phyloP scores from a whole-genome alignment of 2,113 vertebrate species.

The Ammospiza caudacuta region DNA sequence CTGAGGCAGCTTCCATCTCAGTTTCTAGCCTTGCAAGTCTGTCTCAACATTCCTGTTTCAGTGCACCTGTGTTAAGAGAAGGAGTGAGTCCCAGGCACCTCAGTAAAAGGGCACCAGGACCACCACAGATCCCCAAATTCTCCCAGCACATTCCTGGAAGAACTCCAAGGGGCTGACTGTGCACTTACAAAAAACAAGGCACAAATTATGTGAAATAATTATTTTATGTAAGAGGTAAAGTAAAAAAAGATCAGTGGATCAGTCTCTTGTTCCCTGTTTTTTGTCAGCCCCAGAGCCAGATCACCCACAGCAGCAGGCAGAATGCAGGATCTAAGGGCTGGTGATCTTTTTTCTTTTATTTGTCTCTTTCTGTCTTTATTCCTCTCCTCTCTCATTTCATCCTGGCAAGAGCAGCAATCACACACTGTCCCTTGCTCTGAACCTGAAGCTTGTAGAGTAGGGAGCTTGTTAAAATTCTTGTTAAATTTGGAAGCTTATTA shows the following conservation, averaged over 20 bases:
- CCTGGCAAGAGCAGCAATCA: not conserved
- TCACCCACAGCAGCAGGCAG: not conserved
- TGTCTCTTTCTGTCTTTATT: not conserved
- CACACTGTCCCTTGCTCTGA: not conserved
- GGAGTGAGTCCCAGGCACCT: not conserved
- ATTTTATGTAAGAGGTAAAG: not conserved
- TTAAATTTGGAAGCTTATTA: not conserved
- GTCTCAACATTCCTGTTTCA: accelerated
- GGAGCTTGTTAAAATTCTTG: not conserved
- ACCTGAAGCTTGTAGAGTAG: not conserved
- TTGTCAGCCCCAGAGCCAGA: not conserved
- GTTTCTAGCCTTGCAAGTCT: not conserved
- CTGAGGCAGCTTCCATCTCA: not conserved
- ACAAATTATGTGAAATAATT: not conserved
- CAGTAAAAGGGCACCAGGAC: not conserved
- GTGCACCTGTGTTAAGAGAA: not conserved
- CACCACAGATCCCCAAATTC: accelerated
- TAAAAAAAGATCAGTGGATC: not conserved
- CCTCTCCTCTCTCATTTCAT: not conserved
- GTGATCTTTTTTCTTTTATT: not conserved
- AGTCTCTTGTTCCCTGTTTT: not conserved
- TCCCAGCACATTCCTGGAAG: not conserved
- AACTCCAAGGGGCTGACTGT: not conserved
- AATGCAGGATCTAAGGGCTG: not conserved
- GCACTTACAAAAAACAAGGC: not conserved